Base-by-base conservation (phyloP, 2,797 vertebrate genomes). In the Mormyrops boulengeri region DNA sequence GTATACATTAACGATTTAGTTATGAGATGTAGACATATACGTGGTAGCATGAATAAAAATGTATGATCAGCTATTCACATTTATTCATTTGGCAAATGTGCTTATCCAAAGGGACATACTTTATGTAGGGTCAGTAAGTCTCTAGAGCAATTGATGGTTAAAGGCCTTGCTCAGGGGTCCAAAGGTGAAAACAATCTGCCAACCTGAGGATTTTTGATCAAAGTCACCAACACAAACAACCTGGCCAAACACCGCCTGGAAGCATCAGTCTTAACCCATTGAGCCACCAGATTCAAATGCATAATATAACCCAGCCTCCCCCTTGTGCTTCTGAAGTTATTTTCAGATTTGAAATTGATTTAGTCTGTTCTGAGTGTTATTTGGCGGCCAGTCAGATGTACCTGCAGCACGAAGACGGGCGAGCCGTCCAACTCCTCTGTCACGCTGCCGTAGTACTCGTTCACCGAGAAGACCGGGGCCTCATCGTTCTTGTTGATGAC, bases 401-500 rank as follows among this genome's bases (percentile, higher is more conserved):
- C 97, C 97, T 98, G 97, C 88, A 98, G 92, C 34, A 98, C 96
- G 87, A 98, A 98, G 80, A 98, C 96, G 0, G 97, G 97, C 2
- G 97, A 96, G 0, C 94, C 96, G 12, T 97, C 95, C 92, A 97
- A 93, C 92, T 97, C 97, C 91, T 98, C 98, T 0, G 96, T 97
- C 5, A 97, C 95, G 19, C 96, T 97, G 93, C 97, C 97, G 69
- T 97, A 97, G 94, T 98, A 98, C 91, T 98, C 97, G 0, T 93
- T 97, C 77, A 96, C 94, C 0, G 97, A 96, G 89, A 98, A 98
- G 89, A 97, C 95, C 0, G 97, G 97, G 6, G 97, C 96, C 92
- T 98, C 97, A 4, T 98, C 97, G 3, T 98, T 98, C 94, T 97
- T 97, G 95, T 98, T 98, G 2, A 97, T 92, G 50, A 98, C 94